Conservation (phyloP, 2,113 vertebrate genomes). For the Cichladusa arquata region DNA sequence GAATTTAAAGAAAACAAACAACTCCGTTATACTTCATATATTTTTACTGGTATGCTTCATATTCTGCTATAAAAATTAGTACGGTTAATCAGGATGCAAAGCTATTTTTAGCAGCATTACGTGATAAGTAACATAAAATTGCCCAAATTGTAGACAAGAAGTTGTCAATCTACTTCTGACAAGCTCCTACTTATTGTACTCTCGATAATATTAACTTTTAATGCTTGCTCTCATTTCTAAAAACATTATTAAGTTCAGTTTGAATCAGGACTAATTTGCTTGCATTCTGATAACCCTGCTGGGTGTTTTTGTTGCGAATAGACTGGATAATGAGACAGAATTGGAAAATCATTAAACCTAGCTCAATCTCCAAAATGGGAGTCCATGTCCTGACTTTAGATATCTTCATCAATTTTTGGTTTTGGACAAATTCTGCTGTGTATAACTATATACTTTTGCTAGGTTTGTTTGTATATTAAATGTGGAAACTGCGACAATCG, state of each 20-base stretch:
- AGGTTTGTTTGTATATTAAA: background rate
- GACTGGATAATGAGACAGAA: background rate
- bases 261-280: background rate
- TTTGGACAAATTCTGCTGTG: background rate
- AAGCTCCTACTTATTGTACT: background rate
- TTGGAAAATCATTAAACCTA: background rate
- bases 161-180: background rate
- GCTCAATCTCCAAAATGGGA: background rate
- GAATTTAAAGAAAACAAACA: no score
- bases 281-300: background rate
- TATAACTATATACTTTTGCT: background rate
- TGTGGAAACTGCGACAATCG: background rate
- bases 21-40: background rate
- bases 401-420: background rate
- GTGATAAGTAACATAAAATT: background rate
- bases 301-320: background rate
- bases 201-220: background rate
- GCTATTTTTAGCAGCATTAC: background rate
- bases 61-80: background rate
- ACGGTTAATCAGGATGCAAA: background rate
- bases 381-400: background rate
- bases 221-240: background rate
- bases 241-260: background rate
- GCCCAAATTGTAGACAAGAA: background rate
- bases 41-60: background rate